Percentiles rank a stretch among this genome's conserved stretches.
These are phyloP conservation scores for Carposina sasakii DNA, from an alignment of 1,140 invertebrate genomes.

Conservation along the genomic window DNA sequence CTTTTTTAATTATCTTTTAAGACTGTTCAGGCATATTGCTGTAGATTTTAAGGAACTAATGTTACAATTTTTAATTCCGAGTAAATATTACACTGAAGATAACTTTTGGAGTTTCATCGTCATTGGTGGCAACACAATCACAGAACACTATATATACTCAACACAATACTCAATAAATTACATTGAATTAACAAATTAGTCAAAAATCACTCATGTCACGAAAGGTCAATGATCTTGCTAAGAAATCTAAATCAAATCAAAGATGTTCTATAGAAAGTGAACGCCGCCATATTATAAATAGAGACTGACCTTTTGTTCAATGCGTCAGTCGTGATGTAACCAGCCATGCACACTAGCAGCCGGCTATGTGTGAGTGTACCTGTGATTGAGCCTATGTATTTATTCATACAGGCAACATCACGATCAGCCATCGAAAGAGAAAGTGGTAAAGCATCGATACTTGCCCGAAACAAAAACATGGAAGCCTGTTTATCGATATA, in stretches of 20 bases:
- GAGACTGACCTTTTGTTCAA: slow-evolving; percentile 64
- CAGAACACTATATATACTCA: too few species aligned
- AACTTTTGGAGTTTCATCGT: too few species aligned
- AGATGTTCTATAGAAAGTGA: slow-evolving; percentile 59
- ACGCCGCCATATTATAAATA: slow-evolving; percentile 53
- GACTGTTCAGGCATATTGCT: too few species aligned
- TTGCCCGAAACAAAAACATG: background rate
- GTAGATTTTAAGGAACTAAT: too few species aligned
- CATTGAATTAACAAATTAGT: too few species aligned
- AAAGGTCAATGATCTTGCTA: slow-evolving; percentile 43
- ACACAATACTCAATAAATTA: slow-evolving; percentile 12
- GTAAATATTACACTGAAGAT: too few species aligned
- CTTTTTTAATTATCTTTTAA: too few species aligned
- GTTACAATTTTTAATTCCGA: too few species aligned
- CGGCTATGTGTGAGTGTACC: slow-evolving; percentile 19
- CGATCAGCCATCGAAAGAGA: slow-evolving; percentile 57
- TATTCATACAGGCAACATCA: slow-evolving; percentile 28
- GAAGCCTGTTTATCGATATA: background rate
- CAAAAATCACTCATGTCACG: too few species aligned
- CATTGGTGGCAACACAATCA: too few species aligned
- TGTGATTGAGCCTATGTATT: slow-evolving; percentile 29
- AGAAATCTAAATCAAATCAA: slow-evolving; percentile 32
- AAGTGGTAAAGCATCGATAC: slow-evolving; percentile 39
- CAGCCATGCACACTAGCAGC: slow-evolving; percentile 35
- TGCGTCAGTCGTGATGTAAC: slow-evolving; percentile 68